Evolutionary conservation across 2,797 vertebrate genomes (phyloP).

Genomic region (Prionace glauca): DNA sequence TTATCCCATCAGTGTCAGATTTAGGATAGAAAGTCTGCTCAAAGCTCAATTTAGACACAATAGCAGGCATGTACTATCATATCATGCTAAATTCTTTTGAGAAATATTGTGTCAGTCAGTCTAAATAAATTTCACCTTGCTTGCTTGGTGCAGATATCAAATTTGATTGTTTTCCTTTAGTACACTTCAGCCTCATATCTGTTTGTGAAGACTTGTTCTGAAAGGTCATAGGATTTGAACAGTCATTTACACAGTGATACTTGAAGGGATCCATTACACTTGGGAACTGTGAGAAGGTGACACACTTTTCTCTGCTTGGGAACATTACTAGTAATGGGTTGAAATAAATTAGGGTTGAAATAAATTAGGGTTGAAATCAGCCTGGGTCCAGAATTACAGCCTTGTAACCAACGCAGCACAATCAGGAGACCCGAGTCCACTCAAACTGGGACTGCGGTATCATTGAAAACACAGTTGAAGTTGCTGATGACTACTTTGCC

Average conservation of each 20-base stretch:
- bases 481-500: neutral
- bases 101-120: neutral
- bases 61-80: neutral
- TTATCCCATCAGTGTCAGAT: constrained; percentile 21
- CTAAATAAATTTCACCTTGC: constrained; percentile 21
- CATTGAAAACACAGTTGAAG: neutral
- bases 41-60: neutral
- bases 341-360: neutral
- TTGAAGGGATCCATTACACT: constrained; percentile 1
- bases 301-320: neutral
- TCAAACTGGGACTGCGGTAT: neutral
- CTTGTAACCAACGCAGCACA: neutral
- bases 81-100: neutral
- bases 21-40: neutral
- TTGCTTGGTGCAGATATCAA: neutral
- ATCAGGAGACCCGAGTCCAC: neutral
- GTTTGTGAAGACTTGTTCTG: neutral
- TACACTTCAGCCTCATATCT: neutral
- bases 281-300: neutral
- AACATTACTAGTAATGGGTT: neutral
- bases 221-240: neutral
- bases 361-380: neutral
- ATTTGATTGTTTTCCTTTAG: neutral
- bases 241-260: neutral
- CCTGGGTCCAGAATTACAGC: neutral